phyloP scores from a whole-genome alignment of 2,113 vertebrate species.

The Todiramphus chloris region DNA sequence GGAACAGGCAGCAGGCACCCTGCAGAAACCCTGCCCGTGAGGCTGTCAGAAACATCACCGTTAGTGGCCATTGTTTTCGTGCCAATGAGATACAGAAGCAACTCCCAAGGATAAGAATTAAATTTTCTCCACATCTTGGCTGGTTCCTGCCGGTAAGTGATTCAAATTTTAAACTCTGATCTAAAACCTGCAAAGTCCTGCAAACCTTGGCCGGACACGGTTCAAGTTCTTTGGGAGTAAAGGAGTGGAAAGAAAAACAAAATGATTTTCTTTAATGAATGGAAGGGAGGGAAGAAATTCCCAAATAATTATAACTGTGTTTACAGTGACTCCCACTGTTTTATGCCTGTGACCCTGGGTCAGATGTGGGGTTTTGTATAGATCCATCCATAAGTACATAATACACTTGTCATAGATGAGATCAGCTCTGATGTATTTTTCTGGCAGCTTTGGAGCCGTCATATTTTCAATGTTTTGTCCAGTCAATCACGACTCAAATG shows the following conservation, averaged over 20 bases:
- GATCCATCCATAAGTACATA: slow-evolving; percentile 48
- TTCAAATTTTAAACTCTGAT: neutral
- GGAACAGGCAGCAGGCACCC: neutral
- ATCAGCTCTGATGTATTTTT: slow-evolving; percentile 52
- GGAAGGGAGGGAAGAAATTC: slow-evolving; percentile 11
- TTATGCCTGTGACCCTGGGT: slow-evolving; percentile 19
- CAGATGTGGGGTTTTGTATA: slow-evolving; percentile 42
- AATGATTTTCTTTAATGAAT: slow-evolving; percentile 36
- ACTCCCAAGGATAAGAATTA: neutral
- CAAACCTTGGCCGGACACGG: neutral
- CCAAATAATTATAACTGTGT: slow-evolving; percentile 39
- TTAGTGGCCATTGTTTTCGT: neutral
- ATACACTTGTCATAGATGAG: slow-evolving; percentile 52
- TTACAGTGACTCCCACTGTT: slow-evolving; percentile 52
- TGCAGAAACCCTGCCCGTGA: accelerated
- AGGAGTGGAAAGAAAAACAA: slow-evolving; percentile 16
- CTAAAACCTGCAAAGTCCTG: neutral
- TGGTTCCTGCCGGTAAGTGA: neutral
- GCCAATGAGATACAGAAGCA: neutral
- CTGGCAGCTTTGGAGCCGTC: neutral
- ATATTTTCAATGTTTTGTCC: slow-evolving; percentile 65
- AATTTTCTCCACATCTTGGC: neutral
- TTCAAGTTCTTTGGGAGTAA: neutral
- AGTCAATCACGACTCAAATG: slow-evolving; percentile 58
- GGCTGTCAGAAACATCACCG: neutral